Percentiles rank a stretch among this genome's conserved stretches.
Evolutionary conservation across 2,113 vertebrate genomes (phyloP).

Genomic region (Ginglymostoma cirratum): DNA sequence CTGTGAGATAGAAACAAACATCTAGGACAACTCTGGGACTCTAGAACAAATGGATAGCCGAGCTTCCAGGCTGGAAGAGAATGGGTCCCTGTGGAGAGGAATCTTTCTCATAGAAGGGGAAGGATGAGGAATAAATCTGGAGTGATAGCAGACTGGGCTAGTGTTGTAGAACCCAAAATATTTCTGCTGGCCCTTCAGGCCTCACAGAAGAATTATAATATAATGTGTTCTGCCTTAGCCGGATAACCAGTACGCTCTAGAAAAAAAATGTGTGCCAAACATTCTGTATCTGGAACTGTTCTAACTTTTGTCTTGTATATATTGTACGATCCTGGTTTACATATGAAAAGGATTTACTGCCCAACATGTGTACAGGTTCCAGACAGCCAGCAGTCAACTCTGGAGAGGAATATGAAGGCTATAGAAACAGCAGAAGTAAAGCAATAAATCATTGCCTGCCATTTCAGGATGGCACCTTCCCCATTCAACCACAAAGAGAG

Average conservation of each 20-base stretch:
- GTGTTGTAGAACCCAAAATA: neutral
- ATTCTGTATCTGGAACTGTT: neutral
- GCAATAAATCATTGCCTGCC: neutral
- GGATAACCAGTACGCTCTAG: neutral
- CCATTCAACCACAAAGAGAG: neutral
- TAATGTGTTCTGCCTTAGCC: neutral
- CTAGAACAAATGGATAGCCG: neutral
- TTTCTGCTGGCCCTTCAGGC: neutral
- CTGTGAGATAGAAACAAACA: neutral
- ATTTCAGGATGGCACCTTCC: neutral
- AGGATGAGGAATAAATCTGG: neutral
- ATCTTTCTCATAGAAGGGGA: neutral
- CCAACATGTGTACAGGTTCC: neutral
- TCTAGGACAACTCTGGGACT: neutral
- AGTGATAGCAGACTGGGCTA: neutral
- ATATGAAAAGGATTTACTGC: neutral
- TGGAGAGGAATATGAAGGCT: neutral
- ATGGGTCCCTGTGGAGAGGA: neutral
- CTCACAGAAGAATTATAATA: neutral
- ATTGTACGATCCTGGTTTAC: neutral
- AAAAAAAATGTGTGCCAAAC: neutral
- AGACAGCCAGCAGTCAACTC: neutral
- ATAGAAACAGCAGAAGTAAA: neutral
- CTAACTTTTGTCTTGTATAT: neutral
- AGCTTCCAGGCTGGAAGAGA: neutral